Conservation (phyloP, 1,140 invertebrate genomes). For the Mactra quadrangularis region DNA sequence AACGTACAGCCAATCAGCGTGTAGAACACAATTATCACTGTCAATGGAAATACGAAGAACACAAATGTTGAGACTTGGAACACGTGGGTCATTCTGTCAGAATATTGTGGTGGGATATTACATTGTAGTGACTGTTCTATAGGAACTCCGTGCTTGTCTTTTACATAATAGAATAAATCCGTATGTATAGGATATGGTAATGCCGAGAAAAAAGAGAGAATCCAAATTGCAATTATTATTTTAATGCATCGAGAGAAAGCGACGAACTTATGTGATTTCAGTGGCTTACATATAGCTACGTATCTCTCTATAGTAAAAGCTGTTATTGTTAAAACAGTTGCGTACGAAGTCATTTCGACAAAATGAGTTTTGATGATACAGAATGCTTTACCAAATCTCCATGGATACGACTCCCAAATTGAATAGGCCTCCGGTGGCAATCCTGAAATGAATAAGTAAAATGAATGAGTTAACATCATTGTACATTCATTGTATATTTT, state of each 20-base stretch:
- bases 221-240: slow-evolving; percentile 92
- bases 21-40: slow-evolving; percentile 82
- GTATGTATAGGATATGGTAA: slow-evolving; percentile 86
- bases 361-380: slow-evolving; percentile 93
- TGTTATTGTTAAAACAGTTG: slow-evolving; percentile 95
- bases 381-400: slow-evolving; percentile 93
- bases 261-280: slow-evolving; percentile 93
- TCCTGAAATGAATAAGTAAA: slow-evolving; percentile 83
- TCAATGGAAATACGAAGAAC: slow-evolving; percentile 84
- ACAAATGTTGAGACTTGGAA: slow-evolving; percentile 83
- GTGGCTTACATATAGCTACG: slow-evolving; percentile 96
- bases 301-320: slow-evolving; percentile 98
- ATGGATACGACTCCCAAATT: slow-evolving; percentile 95
- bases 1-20: slow-evolving; percentile 82
- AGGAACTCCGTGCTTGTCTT: slow-evolving; percentile 64
- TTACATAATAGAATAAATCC: slow-evolving; percentile 74
- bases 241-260: slow-evolving; percentile 91
- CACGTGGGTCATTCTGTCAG: slow-evolving; percentile 74
- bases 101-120: slow-evolving; percentile 78
- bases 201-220: slow-evolving; percentile 90
- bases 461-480: too few relatives aligned
- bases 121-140: slow-evolving; percentile 77
- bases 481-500: too few relatives aligned
- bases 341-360: slow-evolving; percentile 95
- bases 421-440: slow-evolving; percentile 93